phyloP scores from a whole-genome alignment of 2,888 invertebrate species.

The Chesias legatella region DNA sequence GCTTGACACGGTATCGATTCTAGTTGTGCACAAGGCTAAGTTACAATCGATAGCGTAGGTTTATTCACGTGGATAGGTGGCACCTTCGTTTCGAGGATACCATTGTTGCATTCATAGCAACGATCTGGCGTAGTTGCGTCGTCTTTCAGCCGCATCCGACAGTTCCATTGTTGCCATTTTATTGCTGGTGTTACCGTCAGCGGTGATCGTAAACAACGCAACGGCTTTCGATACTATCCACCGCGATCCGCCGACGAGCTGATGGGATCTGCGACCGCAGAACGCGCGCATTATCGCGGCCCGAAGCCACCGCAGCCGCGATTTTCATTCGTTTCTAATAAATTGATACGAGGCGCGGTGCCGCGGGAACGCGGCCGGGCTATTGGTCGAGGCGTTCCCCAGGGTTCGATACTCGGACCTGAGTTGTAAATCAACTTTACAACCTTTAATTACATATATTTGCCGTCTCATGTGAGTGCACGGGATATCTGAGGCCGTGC shows the following conservation, averaged over 20 bases:
- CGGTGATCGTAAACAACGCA: conserved; percentile 72
- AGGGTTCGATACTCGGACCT: conserved; percentile 67
- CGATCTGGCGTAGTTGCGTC: conserved; percentile 70
- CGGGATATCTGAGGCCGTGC: conserved; percentile 75
- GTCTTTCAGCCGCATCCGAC: conserved; percentile 74
- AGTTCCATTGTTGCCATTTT: conserved; percentile 78
- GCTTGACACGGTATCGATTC: conserved; percentile 26
- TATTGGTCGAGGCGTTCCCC: conserved; percentile 72
- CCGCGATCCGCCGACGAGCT: conserved; percentile 52
- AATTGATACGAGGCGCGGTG: conserved; percentile 72
- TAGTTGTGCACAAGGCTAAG: conserved; percentile 30
- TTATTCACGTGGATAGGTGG: conserved; percentile 70
- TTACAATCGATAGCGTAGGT: conserved; percentile 54
- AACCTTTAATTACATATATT: conserved; percentile 81
- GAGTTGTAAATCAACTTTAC: conserved; percentile 80
- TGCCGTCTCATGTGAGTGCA: conserved; percentile 75
- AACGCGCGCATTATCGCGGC: conserved; percentile 62
- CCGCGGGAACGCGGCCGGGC: conserved; percentile 45
- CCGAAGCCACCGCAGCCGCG: conserved; percentile 73
- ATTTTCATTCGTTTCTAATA: conserved; percentile 78
- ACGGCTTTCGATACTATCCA: conserved; percentile 70
- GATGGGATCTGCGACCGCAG: conserved; percentile 74
- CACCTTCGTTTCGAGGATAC: conserved; percentile 71
- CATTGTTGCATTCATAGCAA: conserved; percentile 77
- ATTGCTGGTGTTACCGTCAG: conserved; percentile 77